A percentile compares a stretch with the other conserved stretches of the same genome.
Evolutionary conservation across 2,888 invertebrate species (phyloP).

Genomic region (Hyposoter dolosus): DNA sequence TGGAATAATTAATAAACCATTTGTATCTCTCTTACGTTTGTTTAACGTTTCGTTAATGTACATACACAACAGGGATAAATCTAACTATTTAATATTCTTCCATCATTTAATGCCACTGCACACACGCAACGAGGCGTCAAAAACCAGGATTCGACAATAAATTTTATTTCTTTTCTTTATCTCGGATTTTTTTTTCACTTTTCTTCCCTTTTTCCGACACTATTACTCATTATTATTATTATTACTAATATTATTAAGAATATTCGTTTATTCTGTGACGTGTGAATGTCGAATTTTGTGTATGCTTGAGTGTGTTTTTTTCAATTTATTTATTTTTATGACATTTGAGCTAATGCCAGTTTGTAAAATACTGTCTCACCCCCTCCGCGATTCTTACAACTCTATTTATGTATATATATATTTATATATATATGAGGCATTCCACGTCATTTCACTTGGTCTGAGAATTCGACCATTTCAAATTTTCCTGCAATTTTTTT

Average conservation of each 20-base stretch:
- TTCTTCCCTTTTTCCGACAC: conserved; percentile 46
- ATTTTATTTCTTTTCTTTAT: conserved; percentile 66
- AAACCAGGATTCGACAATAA: conserved; percentile 80
- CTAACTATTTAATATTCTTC: conserved; percentile 70
- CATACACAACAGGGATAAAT: conserved; percentile 75
- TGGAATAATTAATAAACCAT: conserved; percentile 68
- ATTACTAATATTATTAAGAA: conserved; percentile 28
- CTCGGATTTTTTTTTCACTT: conserved; percentile 50
- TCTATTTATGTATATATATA: conserved; percentile 63
- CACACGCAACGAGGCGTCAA: conserved; percentile 78
- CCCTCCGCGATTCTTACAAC: conserved; percentile 56
- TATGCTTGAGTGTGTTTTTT: background rate
- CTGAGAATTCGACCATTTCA: background rate
- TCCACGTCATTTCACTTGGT: background rate
- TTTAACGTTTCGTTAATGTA: conserved; percentile 75
- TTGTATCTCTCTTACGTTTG: conserved; percentile 32
- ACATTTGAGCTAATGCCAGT: conserved; percentile 78
- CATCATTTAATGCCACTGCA: conserved; percentile 81
- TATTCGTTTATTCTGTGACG: conserved; percentile 25
- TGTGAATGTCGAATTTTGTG: conserved; percentile 23
- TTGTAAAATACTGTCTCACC: conserved; percentile 81
- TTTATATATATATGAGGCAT: conserved; percentile 68
- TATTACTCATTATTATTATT: conserved; percentile 40
- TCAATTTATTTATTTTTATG: background rate
- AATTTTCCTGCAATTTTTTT: background rate